Conservation (phyloP, 1,140 invertebrate species). For the Helicoverpa zea region DNA sequence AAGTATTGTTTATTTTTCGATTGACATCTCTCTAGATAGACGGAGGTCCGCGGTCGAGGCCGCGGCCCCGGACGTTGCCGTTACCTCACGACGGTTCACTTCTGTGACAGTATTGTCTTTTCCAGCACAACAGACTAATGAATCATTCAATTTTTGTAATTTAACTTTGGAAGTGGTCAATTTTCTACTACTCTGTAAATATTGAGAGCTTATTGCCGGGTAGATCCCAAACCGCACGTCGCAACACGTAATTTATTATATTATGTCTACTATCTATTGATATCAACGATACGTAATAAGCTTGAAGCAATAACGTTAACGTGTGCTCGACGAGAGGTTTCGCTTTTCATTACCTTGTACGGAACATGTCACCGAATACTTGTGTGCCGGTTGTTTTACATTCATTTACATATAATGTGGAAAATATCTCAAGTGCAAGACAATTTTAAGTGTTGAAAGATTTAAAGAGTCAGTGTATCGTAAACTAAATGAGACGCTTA, state of each 20-base stretch:
- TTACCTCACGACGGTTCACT: slow-evolving; percentile 58
- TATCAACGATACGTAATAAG: slow-evolving; percentile 77
- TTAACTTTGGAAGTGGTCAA: slow-evolving; percentile 84
- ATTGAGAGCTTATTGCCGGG: slow-evolving; percentile 84
- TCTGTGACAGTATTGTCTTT: slow-evolving; percentile 76
- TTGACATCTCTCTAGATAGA: slow-evolving; percentile 78
- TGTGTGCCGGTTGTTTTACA: slow-evolving; percentile 82
- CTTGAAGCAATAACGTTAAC: slow-evolving; percentile 82
- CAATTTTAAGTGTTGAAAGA: slow-evolving; percentile 79
- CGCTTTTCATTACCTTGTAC: slow-evolving; percentile 74
- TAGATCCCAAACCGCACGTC: slow-evolving; percentile 78
- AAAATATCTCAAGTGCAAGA: slow-evolving; percentile 75
- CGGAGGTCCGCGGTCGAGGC: slow-evolving; percentile 56
- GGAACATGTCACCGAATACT: slow-evolving; percentile 80
- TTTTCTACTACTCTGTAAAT: slow-evolving; percentile 86
- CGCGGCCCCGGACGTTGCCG: slow-evolving; percentile 13
- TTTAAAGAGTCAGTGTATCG: slow-evolving; percentile 82
- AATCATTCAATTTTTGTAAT: slow-evolving; percentile 83
- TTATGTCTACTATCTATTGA: slow-evolving; percentile 62
- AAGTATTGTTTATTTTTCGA: slow-evolving; percentile 82
- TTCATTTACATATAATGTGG: slow-evolving; percentile 76
- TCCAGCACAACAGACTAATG: slow-evolving; percentile 79
- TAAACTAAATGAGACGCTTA: slow-evolving; percentile 84
- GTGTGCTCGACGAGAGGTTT: slow-evolving; percentile 78
- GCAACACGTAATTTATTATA: slow-evolving; percentile 73